Conservation (phyloP, 2,113 vertebrate species). For the Bombycilla garrulus region DNA sequence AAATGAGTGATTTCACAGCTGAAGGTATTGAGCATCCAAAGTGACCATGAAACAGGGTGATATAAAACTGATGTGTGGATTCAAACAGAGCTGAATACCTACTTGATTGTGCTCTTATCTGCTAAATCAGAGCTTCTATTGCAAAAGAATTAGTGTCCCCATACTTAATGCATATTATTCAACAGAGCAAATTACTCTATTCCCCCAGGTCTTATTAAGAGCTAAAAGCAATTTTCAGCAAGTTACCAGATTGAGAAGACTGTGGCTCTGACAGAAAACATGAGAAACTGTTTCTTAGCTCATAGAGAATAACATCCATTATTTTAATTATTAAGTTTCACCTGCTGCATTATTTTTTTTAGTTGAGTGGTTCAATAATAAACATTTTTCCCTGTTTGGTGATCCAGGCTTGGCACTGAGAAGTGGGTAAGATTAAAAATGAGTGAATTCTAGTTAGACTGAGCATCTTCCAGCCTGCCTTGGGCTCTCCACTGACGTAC, state of each 20-base stretch:
- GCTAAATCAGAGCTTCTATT: not conserved
- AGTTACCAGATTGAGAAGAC: not conserved
- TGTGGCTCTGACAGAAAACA: not conserved
- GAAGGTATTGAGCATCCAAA: not conserved
- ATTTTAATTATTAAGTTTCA: not conserved
- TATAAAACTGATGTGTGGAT: not conserved
- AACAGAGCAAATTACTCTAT: constrained; percentile 22
- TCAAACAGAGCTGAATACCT: not conserved
- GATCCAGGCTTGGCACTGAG: not conserved
- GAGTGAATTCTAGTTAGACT: not conserved
- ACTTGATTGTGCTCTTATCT: not conserved
- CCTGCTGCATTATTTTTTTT: not conserved
- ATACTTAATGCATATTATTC: constrained; percentile 22
- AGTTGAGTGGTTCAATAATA: not conserved
- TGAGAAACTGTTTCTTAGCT: not conserved
- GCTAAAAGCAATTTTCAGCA: constrained; percentile 43
- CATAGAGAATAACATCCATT: not conserved
- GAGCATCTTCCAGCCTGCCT: not conserved
- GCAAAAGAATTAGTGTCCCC: not conserved
- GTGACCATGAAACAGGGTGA: not conserved
- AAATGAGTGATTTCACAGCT: not conserved
- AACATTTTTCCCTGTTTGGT: not conserved
- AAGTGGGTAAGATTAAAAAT: not conserved
- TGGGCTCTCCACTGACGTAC: not conserved
- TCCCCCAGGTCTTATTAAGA: constrained; percentile 40